Conservation (phyloP, 1,140 invertebrate species). For the Drosophila mojavensis region DNA sequence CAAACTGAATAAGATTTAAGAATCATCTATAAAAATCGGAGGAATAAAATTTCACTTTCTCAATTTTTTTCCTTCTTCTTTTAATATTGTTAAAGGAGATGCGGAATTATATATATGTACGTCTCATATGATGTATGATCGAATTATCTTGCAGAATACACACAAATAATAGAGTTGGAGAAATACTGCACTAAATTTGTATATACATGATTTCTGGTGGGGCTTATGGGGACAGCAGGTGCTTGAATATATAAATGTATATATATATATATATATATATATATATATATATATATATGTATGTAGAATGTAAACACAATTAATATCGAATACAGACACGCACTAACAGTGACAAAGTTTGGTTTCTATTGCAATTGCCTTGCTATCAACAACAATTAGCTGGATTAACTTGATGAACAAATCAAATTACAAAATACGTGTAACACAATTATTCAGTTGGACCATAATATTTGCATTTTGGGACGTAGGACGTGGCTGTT, state of each 20-base stretch:
- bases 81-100: too few species aligned
- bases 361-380: not conserved
- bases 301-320: conserved; percentile 28
- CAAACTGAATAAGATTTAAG: too few species aligned
- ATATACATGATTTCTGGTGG: conserved; percentile 53
- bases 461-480: conserved; percentile 11
- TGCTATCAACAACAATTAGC: conserved; percentile 5
- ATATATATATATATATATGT: too few species aligned
- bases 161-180: conserved; percentile 11
- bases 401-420: conserved; percentile 15
- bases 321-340: conserved; percentile 62
- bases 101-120: not conserved
- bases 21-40: too few species aligned
- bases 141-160: conserved; percentile 8
- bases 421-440: conserved; percentile 34
- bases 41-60: too few species aligned
- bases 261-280: not conserved
- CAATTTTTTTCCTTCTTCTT: too few species aligned
- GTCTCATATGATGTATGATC: not conserved
- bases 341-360: conserved; percentile 23
- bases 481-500: conserved; percentile 25
- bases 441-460: conserved; percentile 30
- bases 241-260: conserved; percentile 43
- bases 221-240: conserved; percentile 36
- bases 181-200: conserved; percentile 7